Percentiles rank a stretch among this genome's conserved stretches.
Evolutionary conservation across 2,113 vertebrate genomes (phyloP).

Genomic region (Myotis davidii): DNA sequence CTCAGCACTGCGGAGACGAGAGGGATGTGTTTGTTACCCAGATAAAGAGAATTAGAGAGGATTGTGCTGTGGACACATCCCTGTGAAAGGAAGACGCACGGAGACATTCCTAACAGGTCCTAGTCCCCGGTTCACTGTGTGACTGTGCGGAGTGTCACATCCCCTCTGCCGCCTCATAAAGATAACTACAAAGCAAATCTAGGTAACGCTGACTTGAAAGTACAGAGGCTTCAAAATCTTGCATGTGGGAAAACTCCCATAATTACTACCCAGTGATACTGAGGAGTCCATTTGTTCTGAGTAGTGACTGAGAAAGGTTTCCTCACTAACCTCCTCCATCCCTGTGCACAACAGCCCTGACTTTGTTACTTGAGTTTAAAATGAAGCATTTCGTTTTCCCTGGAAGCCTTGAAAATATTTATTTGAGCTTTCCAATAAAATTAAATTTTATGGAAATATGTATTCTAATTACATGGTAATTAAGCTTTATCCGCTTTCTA

Average conservation of each 20-base stretch:
- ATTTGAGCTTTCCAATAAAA: constrained; percentile 10
- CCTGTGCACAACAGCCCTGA: not conserved
- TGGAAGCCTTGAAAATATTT: constrained; percentile 18
- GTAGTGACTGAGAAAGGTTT: not conserved
- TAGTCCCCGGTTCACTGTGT: not conserved
- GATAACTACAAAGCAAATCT: not conserved
- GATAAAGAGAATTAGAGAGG: constrained; percentile 42
- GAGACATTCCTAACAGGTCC: not conserved
- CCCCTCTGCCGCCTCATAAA: not conserved
- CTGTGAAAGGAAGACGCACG: not conserved
- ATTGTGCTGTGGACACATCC: not conserved
- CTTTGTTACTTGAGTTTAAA: constrained; percentile 23
- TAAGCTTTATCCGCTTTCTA: not conserved
- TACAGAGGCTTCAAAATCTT: not conserved
- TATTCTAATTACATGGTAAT: constrained; percentile 21
- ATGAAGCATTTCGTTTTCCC: not conserved
- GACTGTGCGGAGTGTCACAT: not conserved
- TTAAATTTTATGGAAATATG: not conserved
- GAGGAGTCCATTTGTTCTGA: not conserved
- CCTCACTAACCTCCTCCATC: not conserved
- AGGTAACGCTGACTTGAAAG: not conserved
- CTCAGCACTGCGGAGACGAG: not conserved
- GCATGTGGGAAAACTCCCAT: not conserved
- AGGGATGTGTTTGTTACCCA: constrained; percentile 49
- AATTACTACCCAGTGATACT: not conserved